Base-by-base conservation (phyloP, 64 coral and sea anemone genomes). In the Dendrophyllia cribrosa region DNA sequence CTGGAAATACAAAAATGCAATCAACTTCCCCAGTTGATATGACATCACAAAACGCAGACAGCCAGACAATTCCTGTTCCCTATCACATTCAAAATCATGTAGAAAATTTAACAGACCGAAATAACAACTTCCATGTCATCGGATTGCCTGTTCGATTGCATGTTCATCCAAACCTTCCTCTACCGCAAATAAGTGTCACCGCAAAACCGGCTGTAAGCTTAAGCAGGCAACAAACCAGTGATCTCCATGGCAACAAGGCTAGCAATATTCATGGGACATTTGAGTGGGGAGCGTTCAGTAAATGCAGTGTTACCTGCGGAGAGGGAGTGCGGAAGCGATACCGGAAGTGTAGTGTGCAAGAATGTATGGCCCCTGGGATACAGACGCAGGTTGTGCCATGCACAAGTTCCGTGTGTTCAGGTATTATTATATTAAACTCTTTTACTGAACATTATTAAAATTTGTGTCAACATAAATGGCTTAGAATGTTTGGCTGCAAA, bases 221-320 rank as follows among this genome's bases (percentile, higher is more conserved):
- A 9, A 82, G 17, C 43, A 82, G 19, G 34, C 79, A 82, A 65
- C 59, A 66, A 13, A 60, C 17, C 9, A 51, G 20, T 43, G 80
- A 66, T 66, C 80, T 83, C 20, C 59, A 66, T 48, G 62, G 80
- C 7, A 51, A 1, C 44, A 82, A 82, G 43, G 60, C 79, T 2
- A 82, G 79, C 15, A 62, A 34, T 56, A 82, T 82, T 65, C 58
- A 82, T 7, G 43, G 58, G 47, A 0, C 15, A 61, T 82, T 62
- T 43, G 52, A 90, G 20, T 96, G 95, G 95, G 88, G 91, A 59
- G 72, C 87, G 12, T 96, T 90, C 79, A 80, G 76, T n/a, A 70
- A 72, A 24, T 96, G 95, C 47, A 96, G 91, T 52, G 87, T 90
- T 11, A 90, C 87, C 19, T 96, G 95, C 87, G 95, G 95, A 43